Evolutionary conservation across 1,140 invertebrate species (phyloP), one percentile per base, ranked within the genome.

Genomic region (Scaptomyza graminum): DNA sequence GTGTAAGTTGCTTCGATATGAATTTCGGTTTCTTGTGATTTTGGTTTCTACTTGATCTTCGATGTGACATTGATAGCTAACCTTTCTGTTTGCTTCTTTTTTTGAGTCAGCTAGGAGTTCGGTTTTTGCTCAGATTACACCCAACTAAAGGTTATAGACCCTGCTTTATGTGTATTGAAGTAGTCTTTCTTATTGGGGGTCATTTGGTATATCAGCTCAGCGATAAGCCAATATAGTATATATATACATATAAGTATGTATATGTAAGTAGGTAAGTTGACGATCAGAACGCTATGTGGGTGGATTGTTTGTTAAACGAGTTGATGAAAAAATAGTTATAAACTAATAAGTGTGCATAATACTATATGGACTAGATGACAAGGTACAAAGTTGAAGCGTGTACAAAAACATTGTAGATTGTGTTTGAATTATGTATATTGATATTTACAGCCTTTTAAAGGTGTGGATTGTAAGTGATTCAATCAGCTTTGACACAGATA

Each of bases 141-240:
- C 25, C 18, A 54, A 50, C 31, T 34, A 7, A 47, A 71, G 68
- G 62, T 59, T 59, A 39, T 51, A 59, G 68, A 66, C 62, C 54
- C 39, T 34, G 66, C 11, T 39, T 34, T 8, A 25, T 55, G 41
- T 43, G 12, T 18, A 25, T 11, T 37, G 41, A 34, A 39, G 18
- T 25, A 60, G 47, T 50, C 37, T 11, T 3, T 39, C 51, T 28
- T 52, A 13, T 46, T 46, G 41, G 46, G 28, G 68, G 63, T 71
- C 68, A 71, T 16, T 13, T 31, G 68, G 62, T 66, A 41, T 55
- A 52, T 44, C 37, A n/a, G 31, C 7, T 2, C 9, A 12, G 9
- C 28, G 68, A 71, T 71, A 71, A 71, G 18, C 0, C 41, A 9
- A 16, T 31, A 31, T 13, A n/a, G n/a, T n/a, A 22, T n/a, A 46